Base-by-base conservation (phyloP, 2,797 vertebrate species). In the Takifugu ocellatus region DNA sequence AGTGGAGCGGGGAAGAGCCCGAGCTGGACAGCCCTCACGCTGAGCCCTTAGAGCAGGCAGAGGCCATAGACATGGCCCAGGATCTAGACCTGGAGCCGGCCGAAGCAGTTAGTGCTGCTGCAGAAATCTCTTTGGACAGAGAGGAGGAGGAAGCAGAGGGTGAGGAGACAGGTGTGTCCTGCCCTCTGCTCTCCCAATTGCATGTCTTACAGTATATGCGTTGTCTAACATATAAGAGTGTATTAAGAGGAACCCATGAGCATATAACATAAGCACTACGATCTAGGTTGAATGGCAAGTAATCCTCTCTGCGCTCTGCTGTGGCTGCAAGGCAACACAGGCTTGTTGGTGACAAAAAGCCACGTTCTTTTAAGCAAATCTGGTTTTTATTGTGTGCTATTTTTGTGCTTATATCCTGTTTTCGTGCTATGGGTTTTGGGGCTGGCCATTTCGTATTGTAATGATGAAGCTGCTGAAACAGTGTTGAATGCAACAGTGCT, bases 161-260 rank as follows among this genome's bases (percentile, higher is more conserved):
- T 43, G 91, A 89, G 86, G 89, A 86, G 89, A 93, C 94, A 96
- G 94, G 93, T 98, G 94, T 95, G 94, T 96, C 90, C 87, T 88
- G 83, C 84, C 79, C 88, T 88, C 89, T 88, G 87, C 84, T 79
- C 82, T 82, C 86, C 84, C 79, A 83, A 86, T 81, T 96, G 96
- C 96, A 98, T 97, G 95, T 75, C 79, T 69, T 85, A 21, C 21
- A 21, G 21, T 21, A 39, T 39, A 39, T 87, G 84, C 83, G 76
- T 82, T 84, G 69, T 62, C 63, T 76, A 51, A 72, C 17, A 21
- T 21, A 46, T 74, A 62, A 72, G 66, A 82, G 70, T 79, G 63
- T 84, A 64, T 72, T 54, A 51, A 53, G 74, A 72, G 59, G 62
- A 75, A 57, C 42, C 27, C 55, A 64, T 66, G 69, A 72, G 68